Evolutionary conservation across 2,888 invertebrate genomes (phyloP), one percentile per base, ranked within the genome.

Genomic region (Oeneis ivallda): DNA sequence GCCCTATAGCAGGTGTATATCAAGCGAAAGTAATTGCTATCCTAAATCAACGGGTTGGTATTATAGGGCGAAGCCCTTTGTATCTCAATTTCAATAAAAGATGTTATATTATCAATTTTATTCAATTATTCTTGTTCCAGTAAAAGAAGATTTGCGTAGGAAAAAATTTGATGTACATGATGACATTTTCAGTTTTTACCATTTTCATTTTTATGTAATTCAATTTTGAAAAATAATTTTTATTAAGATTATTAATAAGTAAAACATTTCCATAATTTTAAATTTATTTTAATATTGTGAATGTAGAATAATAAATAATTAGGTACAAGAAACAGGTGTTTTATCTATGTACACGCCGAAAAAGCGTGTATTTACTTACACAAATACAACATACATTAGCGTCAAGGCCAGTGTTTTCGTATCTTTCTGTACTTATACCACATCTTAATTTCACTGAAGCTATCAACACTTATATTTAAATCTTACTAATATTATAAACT

Each of bases 191-290:
- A 26, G 26, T 26, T 26, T 4, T 4, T 26, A 26, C 26, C 2
- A 26, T 26, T 4, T 26, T 6, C 37, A 7, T 37, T 37, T 7
- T 5, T 26, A 37, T 8, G n/a, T 45, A 15, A 60, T 53, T 39
- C n/a, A 50, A 17, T 56, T 37, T 61, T 45, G 39, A 58, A 49
- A 60, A 57, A 41, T 61, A 53, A 32, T 43, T 34, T n/a, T 37
- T 66, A 66, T 61, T 61, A 26, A 32, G 52, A 66, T 37, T 66
- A 66, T 61, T 61, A 26, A 32, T 57, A 66, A 62, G 59, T 47
- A 37, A 32, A 70, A 72, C 67, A 72, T 71, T 74, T 74, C 73
- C 74, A 71, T 70, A 70, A 57, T 61, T 65, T 65, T 63, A 66
- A 69, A 54, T 49, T 47, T 64, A 69, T 65, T 64, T 57, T 68